Percentiles rank a stretch among this genome's conserved stretches.
These are phyloP conservation scores for Agapornis roseicollis DNA, from an alignment of 2,113 vertebrate species.

Conservation along the genomic window DNA sequence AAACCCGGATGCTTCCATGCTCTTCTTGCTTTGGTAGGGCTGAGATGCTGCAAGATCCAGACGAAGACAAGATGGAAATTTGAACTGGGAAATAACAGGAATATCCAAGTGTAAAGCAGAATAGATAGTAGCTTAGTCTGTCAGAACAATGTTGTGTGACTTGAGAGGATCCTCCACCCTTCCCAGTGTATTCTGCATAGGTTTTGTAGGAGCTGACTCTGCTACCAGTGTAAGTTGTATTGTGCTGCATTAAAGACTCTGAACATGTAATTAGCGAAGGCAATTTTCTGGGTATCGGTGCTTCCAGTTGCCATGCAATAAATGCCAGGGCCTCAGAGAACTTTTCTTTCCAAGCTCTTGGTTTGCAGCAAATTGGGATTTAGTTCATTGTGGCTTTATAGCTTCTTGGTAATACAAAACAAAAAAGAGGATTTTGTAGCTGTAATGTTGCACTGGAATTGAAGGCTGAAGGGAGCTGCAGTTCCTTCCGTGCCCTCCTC, in stretches of 20 bases:
- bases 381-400: not conserved
- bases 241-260: not conserved
- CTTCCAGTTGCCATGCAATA: not conserved
- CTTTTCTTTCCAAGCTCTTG: not conserved
- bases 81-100: not conserved
- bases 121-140: not conserved
- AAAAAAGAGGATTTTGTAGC: not conserved
- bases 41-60: not conserved
- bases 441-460: not conserved
- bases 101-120: not conserved
- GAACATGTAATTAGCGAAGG: not conserved
- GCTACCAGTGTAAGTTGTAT: not conserved
- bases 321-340: not conserved
- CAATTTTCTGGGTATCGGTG: rapidly evolving
- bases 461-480: not conserved
- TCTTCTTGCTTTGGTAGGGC: not conserved
- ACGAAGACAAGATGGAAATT: too few species aligned
- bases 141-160: not conserved
- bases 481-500: not conserved
- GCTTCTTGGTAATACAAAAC: not conserved
- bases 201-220: not conserved
- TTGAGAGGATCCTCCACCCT: not conserved
- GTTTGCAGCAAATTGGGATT: not conserved
- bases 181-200: not conserved
- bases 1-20: rapidly evolving